Evolutionary conservation across 2,888 invertebrate genomes (phyloP).

Genomic region (Thelaira solivaga): DNA sequence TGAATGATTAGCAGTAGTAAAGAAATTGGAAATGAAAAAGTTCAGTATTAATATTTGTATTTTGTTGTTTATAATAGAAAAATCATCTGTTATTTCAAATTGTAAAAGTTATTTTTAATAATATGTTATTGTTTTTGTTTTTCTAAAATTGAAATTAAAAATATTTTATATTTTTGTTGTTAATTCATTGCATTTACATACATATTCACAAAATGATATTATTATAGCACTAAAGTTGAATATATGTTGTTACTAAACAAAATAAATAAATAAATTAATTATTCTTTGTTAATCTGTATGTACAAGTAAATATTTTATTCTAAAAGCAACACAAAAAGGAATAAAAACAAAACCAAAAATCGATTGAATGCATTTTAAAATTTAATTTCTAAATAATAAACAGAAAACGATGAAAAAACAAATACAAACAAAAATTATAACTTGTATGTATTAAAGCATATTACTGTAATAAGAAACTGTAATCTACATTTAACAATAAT

Average conservation of each 20-base stretch:
- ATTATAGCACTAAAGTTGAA: constrained; percentile 49
- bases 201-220: constrained; percentile 7
- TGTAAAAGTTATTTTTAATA: background rate
- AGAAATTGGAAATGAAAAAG: background rate
- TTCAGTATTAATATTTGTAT: background rate
- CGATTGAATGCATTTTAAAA: constrained; percentile 50
- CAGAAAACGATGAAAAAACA: background rate
- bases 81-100: background rate
- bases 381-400: constrained; percentile 44
- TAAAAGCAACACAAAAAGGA: constrained; percentile 5
- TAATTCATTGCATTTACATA: background rate
- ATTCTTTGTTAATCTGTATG: constrained; percentile 57
- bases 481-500: constrained; percentile 54
- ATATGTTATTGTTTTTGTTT: background rate
- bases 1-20: background rate
- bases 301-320: constrained; percentile 56
- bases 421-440: constrained; percentile 22
- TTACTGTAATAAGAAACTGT: constrained; percentile 40
- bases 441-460: constrained; percentile 54
- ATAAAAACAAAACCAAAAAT: background rate
- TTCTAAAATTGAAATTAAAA: background rate
- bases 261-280: constrained; percentile 44
- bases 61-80: background rate
- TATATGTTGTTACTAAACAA: constrained; percentile 54
- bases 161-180: background rate